These are phyloP conservation scores for Montipora foliosa DNA, from an alignment of 64 coral and sea anemone species.

Conservation along the genomic window DNA sequence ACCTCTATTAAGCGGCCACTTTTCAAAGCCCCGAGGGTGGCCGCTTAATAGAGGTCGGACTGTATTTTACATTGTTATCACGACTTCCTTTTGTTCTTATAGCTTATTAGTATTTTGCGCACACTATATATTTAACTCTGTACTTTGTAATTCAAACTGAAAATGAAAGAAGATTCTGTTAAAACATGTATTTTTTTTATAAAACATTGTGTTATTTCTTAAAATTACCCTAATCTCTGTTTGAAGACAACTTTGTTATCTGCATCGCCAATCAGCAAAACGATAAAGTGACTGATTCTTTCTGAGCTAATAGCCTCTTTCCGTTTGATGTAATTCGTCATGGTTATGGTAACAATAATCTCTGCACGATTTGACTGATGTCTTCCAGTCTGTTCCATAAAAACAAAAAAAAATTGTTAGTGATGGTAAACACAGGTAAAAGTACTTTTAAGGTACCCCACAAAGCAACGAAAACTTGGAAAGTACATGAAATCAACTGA, in stretches of 20 bases:
- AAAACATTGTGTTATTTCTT: too few relatives aligned
- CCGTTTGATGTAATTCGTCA: conserved; percentile 95
- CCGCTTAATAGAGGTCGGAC: too few relatives aligned
- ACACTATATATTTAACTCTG: too few relatives aligned
- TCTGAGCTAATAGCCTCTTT: conserved; percentile 60
- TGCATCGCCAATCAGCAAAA: conserved; percentile 82
- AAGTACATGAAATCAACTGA: conserved; percentile 2
- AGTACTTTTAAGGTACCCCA: background rate
- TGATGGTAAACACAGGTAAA: background rate
- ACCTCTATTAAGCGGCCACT: too few relatives aligned
- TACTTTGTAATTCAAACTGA: too few relatives aligned
- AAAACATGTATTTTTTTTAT: too few relatives aligned
- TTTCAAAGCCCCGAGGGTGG: too few relatives aligned
- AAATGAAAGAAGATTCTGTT: too few relatives aligned
- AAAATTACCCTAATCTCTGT: conserved; percentile 86
- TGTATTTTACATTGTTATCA: too few relatives aligned
- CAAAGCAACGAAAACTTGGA: background rate
- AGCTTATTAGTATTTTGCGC: too few relatives aligned
- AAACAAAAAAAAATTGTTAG: background rate
- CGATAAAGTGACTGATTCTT: conserved; percentile 72
- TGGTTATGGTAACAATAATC: conserved; percentile 73
- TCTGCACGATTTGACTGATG: conserved; percentile 69
- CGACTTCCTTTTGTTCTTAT: too few relatives aligned
- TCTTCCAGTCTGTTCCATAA: conserved; percentile 62
- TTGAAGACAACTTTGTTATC: conserved; percentile 93